Conservation (phyloP, 2,113 vertebrate species). For the Alosa alosa region DNA sequence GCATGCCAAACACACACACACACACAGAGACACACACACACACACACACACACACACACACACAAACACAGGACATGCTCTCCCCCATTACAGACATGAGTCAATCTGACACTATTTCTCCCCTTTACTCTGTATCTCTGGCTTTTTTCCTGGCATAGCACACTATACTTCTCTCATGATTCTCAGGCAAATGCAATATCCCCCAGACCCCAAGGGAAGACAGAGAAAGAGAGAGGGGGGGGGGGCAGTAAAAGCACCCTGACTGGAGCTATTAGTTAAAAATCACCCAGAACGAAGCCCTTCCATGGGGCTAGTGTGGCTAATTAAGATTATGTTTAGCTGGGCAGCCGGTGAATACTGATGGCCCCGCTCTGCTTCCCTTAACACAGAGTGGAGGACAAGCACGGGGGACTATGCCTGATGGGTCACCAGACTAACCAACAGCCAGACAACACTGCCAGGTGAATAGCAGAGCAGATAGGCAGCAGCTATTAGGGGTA, state of each 20-base stretch:
- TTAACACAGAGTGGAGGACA: conserved; percentile 58
- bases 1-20: too few relatives aligned
- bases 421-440: not conserved
- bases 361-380: conserved; percentile 66
- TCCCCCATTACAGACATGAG: not conserved
- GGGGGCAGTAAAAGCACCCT: conserved; percentile 53
- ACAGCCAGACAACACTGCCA: conserved; percentile 47
- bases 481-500: conserved; percentile 41
- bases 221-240: not conserved
- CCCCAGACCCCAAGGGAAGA: conserved; percentile 44
- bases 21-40: not conserved
- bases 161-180: conserved; percentile 71
- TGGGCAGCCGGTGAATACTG: conserved; percentile 76
- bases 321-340: conserved; percentile 83
- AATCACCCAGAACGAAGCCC: conserved; percentile 69
- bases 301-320: conserved; percentile 74
- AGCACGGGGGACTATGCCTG: conserved; percentile 51
- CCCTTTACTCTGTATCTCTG: not conserved
- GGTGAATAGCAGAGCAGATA: conserved; percentile 20
- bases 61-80: not conserved
- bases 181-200: conserved; percentile 68
- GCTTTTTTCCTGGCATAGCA: conserved; percentile 38
- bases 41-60: not conserved
- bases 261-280: conserved; percentile 72
- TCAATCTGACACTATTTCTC: conserved; percentile 19